Base-by-base conservation (phyloP, 2,888 invertebrate species). In the Platycheirus rosarum region DNA sequence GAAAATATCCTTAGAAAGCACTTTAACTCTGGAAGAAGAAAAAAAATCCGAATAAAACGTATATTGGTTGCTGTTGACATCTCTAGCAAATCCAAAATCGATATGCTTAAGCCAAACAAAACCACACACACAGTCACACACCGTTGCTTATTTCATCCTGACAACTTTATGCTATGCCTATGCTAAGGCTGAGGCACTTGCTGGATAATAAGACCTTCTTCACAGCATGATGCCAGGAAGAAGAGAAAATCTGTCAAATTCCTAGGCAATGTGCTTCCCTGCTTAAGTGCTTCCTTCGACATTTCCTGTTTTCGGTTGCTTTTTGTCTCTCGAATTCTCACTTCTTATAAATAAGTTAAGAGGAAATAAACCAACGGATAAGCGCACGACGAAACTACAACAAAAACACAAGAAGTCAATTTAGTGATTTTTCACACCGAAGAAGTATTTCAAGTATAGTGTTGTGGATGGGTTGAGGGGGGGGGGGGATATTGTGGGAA, bases 221-320 rank as follows among this genome's bases (percentile, higher is more conserved):
- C 29, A 44, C 20, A 37, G 18, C 16, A 26, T 26, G 44, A 8
- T 49, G 63, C 16, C 26, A 32, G 46, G 49, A 37, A 20, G 55
- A 32, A 70, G 51, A 60, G 42, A 51, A 60, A 65, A 66, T 65
- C 63, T 66, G 26, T 51, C 29, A 70, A 65, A 76, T 80, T 80
- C 69, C 65, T 80, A 70, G 75, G 69, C 79, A 75, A 63, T 70
- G 65, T 79, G 75, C 70, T 66, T 60, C 32, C 51, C 65, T 60
- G 60, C 80, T 80, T 80, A 80, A 80, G 80, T 80, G 80, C 65
- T 80, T 80, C 76, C 80, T 80, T 29, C 70, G 70, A 76, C 80
- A 75, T 80, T 80, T 76, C 80, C 76, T 70, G 76, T 65, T 70
- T 74, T 69, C 68, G 40, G 44, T 80, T 65, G 63, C 23, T 16